Evolutionary conservation across 1,140 invertebrate genomes (phyloP), one percentile per base, ranked within the genome.

Genomic region (Drosophila nannoptera): DNA sequence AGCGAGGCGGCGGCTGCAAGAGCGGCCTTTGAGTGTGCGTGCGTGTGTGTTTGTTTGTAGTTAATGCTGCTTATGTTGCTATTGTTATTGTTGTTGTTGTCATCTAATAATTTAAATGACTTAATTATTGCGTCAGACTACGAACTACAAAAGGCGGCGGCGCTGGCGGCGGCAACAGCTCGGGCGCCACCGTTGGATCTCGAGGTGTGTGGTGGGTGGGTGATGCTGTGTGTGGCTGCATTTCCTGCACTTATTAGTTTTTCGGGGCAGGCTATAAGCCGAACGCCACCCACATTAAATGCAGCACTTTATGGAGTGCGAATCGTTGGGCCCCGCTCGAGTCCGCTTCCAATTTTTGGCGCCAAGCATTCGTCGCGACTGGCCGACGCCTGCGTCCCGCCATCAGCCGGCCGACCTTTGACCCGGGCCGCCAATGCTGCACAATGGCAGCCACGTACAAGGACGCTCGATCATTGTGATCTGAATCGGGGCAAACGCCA

Each of bases 31-130:
- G 38, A 40, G 36, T 14, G 36, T 42, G 53, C 62, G 60, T 67
- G 42, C 56, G 14, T 66, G 33, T 74, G 42, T 52, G 22, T 58
- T 68, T 65, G 16, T 66, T 40, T 53, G 46, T 40, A 52, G 29
- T 42, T 22, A 46, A 9, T 53, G 36, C 22, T 12, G 4, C 40
- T 42, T 11, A n/a, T 40, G 38, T 42, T 42, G 40, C 49, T 53
- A 32, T 66, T 66, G 48, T 59, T 33, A n/a, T 52, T 59, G 36
- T 66, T 71, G 64, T 81, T 73, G 77, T 68, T 76, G 81, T 84
- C 82, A 81, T 86, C 81, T 86, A 86, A 86, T 86, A 86, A 81
- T 75, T 86, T 77, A 86, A 86, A 77, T 86, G 82, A 81, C 81
- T 86, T 86, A 77, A 86, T 86, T 86, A 86, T 86, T 86, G 81